These are phyloP conservation scores for Diplodus sargus DNA, from an alignment of 2,797 vertebrate species.

Conservation along the genomic window DNA sequence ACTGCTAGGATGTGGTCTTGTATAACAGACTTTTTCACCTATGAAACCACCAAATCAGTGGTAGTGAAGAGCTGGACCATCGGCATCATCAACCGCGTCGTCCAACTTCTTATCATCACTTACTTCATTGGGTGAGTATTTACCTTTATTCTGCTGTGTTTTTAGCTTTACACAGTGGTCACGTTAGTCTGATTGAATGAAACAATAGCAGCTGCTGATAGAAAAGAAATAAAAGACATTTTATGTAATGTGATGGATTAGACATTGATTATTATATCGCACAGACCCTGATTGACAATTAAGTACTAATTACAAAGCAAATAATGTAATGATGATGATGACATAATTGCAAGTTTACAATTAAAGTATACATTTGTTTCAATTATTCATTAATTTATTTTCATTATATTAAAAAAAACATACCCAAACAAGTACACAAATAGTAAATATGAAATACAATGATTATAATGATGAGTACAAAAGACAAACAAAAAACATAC, in stretches of 20 bases:
- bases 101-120: constrained; percentile 93
- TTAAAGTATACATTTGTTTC: too few species aligned
- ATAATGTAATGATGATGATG: background rate
- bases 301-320: background rate
- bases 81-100: constrained; percentile 90
- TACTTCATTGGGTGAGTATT: constrained; percentile 93
- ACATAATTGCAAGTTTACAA: background rate
- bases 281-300: background rate
- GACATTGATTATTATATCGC: background rate
- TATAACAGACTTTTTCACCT: constrained; percentile 90
- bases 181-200: background rate
- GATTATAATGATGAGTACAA: too few species aligned
- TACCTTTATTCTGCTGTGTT: background rate
- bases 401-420: too few species aligned
- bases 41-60: constrained; percentile 94
- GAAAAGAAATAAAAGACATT: background rate
- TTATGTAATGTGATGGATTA: background rate
- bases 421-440: too few species aligned
- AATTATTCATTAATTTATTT: too few species aligned
- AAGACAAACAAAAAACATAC: too few species aligned
- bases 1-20: constrained; percentile 76
- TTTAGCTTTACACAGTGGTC: background rate
- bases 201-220: background rate
- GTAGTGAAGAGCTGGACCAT: constrained; percentile 95
- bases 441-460: too few species aligned